A percentile compares a stretch with the other conserved stretches of the same genome.
Conservation (phyloP, 2,797 vertebrate genomes). For the Clangula hyemalis region DNA sequence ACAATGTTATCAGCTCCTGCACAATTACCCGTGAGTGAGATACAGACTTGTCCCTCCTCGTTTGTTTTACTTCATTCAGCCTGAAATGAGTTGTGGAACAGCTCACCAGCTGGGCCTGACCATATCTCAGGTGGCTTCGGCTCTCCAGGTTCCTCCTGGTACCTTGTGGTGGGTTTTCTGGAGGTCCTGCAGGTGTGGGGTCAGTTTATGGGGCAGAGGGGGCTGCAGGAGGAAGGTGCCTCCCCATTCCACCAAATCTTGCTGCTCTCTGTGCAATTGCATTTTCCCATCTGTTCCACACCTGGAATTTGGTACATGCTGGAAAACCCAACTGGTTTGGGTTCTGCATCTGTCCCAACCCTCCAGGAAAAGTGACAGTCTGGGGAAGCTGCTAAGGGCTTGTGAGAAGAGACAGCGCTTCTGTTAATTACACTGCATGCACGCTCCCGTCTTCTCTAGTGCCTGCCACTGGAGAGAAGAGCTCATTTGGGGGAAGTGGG, state of each 20-base stretch:
- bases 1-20: neutral
- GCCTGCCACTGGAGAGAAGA: slow-evolving; percentile 40
- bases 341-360: neutral
- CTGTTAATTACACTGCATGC: neutral
- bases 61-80: neutral
- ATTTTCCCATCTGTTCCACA: neutral
- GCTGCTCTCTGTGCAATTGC: neutral
- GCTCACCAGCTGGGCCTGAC: neutral
- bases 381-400: neutral
- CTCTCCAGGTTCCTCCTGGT: too few relatives aligned
- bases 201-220: too few relatives aligned
- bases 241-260: neutral
- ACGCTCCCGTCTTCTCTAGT: neutral
- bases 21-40: neutral
- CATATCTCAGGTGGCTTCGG: neutral
- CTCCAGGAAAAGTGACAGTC: neutral
- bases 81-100: neutral
- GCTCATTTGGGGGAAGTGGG: neutral
- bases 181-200: neutral
- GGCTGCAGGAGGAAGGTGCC: neutral
- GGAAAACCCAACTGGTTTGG: fast-evolving
- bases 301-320: fast-evolving
- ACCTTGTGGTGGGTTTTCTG: neutral
- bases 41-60: neutral
- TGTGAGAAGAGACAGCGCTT: neutral